phyloP scores from a whole-genome alignment of 2,888 invertebrate species.

The Drosophila stalkeri region DNA sequence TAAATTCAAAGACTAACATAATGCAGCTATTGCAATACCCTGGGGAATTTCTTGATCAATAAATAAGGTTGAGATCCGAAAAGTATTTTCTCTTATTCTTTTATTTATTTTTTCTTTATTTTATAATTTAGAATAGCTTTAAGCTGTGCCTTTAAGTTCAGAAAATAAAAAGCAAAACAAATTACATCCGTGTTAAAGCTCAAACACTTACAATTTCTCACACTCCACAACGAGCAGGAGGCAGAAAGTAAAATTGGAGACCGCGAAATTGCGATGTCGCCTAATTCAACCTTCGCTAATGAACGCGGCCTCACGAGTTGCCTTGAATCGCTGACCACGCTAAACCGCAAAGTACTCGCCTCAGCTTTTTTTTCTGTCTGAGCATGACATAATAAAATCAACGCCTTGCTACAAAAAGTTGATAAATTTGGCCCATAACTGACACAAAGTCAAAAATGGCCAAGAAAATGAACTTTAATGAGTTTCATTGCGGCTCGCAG shows the following conservation, averaged over 20 bases:
- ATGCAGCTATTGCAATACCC: neutral
- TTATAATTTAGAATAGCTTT: too few relatives aligned
- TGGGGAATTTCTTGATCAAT: neutral
- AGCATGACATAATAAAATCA: conserved; percentile 53
- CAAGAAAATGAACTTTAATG: conserved; percentile 63
- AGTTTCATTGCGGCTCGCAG: conserved; percentile 29
- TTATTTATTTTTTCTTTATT: too few relatives aligned
- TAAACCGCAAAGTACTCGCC: conserved; percentile 30
- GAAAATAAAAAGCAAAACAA: neutral
- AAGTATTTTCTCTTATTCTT: too few relatives aligned
- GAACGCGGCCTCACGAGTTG: conserved; percentile 49
- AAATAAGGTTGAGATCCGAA: neutral
- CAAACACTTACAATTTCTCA: conserved; percentile 20
- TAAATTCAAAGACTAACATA: neutral
- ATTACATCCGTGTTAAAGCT: neutral
- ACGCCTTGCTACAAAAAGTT: conserved; percentile 51
- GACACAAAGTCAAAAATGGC: conserved; percentile 67
- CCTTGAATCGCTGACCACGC: conserved; percentile 51
- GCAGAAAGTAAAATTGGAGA: conserved; percentile 31
- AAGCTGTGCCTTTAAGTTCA: neutral
- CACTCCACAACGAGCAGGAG: conserved; percentile 1
- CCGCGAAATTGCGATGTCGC: conserved; percentile 30
- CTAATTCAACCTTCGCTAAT: conserved; percentile 44
- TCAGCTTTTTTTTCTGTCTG: neutral
- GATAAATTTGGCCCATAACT: conserved; percentile 69